phyloP scores from a whole-genome alignment of 1,140 invertebrate genomes.

The Leptinotarsa lineolata region DNA sequence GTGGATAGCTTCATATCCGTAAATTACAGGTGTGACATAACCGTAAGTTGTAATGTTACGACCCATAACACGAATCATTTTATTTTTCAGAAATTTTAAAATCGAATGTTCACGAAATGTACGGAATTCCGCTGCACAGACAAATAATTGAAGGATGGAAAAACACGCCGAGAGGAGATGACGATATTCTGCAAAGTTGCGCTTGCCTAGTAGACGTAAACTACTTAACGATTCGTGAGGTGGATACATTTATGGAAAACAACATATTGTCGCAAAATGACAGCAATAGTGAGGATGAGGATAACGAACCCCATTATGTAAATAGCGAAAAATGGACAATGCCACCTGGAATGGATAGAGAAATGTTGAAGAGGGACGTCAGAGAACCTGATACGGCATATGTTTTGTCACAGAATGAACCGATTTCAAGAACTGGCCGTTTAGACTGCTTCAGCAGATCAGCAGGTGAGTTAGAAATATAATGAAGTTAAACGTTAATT shows the following conservation, averaged over 20 bases:
- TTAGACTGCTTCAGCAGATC: no score
- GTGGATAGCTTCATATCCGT: no score
- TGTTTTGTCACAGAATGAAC: no score
- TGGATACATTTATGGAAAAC: conserved; percentile 9
- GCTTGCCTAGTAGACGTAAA: neutral
- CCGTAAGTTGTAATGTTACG: no score
- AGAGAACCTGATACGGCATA: no score
- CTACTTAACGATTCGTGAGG: neutral
- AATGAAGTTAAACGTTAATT: no score
- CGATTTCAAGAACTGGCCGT: no score
- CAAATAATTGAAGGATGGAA: conserved; percentile 35
- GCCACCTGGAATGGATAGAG: neutral
- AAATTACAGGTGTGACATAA: no score
- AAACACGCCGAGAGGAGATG: conserved; percentile 23
- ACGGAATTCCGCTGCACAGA: conserved; percentile 25
- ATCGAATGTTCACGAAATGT: conserved; percentile 23
- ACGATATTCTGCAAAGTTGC: conserved; percentile 28
- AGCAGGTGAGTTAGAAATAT: no score
- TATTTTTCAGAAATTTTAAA: conserved; percentile 32
- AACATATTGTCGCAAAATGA: neutral
- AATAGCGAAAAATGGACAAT: neutral
- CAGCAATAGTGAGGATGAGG: conserved; percentile 12
- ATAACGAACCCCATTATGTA: neutral
- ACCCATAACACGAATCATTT: no score
- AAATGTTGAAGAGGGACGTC: neutral